Conservation (phyloP, 2,797 vertebrate species). For the Vireo griseus region DNA sequence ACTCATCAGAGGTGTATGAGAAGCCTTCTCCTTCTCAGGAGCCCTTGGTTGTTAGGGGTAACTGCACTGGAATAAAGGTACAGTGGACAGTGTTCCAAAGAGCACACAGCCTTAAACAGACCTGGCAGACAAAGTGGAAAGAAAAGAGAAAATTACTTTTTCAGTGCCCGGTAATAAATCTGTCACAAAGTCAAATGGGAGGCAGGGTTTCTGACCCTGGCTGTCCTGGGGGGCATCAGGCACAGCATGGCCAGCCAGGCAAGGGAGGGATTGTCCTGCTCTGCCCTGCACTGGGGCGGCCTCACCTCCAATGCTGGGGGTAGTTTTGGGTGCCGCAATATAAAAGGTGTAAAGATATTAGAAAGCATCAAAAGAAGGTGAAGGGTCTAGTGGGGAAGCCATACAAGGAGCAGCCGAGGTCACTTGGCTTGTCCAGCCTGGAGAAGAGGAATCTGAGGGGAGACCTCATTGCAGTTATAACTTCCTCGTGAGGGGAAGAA, state of each 20-base stretch:
- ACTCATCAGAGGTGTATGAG: not conserved
- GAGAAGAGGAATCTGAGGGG: not conserved
- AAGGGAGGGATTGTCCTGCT: not conserved
- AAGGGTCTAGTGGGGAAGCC: not conserved
- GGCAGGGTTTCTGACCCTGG: not conserved
- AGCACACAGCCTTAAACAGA: not conserved
- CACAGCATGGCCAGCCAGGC: accelerated
- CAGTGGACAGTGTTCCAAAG: not conserved
- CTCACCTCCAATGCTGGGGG: not conserved
- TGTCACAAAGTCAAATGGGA: not conserved
- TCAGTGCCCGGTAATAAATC: not conserved
- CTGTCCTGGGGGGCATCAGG: not conserved
- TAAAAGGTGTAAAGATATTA: not conserved
- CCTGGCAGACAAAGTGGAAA: not conserved
- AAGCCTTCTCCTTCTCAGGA: not conserved
- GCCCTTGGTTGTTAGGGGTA: not conserved
- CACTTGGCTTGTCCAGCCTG: not conserved
- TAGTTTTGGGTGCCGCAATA: not conserved
- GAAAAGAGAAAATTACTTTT: not conserved
- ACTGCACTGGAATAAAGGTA: not conserved
- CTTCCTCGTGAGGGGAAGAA: not conserved
- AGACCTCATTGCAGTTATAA: not conserved
- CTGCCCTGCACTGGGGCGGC: accelerated
- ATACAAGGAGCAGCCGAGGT: not conserved
- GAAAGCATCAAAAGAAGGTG: not conserved